Conservation (phyloP, 2,113 vertebrate species). For the Scortum barcoo region DNA sequence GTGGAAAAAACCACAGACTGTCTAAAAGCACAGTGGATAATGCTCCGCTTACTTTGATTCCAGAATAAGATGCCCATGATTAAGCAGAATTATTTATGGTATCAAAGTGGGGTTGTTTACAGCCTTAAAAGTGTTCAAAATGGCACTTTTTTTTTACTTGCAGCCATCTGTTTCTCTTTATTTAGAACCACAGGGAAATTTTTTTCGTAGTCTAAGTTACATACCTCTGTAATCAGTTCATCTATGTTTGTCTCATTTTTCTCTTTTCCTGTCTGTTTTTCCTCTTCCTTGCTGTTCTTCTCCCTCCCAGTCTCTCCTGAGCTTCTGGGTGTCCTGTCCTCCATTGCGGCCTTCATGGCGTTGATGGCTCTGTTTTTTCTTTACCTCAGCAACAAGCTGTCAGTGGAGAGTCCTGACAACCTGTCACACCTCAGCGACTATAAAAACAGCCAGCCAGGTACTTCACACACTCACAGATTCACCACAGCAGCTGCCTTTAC, state of each 20-base stretch:
- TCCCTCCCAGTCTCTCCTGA: conserved; percentile 94
- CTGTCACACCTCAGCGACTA: conserved; percentile 89
- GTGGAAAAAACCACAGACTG: conserved; percentile 29
- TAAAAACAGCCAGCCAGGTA: conserved; percentile 88
- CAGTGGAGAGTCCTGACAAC: conserved; percentile 90
- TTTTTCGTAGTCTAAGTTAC: background rate
- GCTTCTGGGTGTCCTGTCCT: conserved; percentile 95
- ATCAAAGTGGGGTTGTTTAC: conserved; percentile 23
- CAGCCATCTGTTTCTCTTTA: conserved; percentile 12
- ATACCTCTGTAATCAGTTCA: background rate
- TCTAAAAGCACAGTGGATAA: conserved; percentile 30
- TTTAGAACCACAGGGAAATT: background rate
- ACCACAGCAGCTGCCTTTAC: background rate
- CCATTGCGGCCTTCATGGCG: conserved; percentile 92
- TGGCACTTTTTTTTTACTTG: background rate
- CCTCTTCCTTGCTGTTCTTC: conserved; percentile 41
- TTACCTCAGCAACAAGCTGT: conserved; percentile 98
- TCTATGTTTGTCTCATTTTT: conserved; percentile 29
- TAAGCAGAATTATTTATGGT: conserved; percentile 20
- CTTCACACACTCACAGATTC: conserved; percentile 52
- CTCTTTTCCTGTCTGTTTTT: conserved; percentile 20
- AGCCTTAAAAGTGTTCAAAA: conserved; percentile 3
- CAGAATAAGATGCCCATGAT: conserved; percentile 24
- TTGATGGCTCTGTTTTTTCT: conserved; percentile 96
- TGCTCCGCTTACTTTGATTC: conserved; percentile 22